Evolutionary conservation across 2,113 vertebrate species (phyloP).

Genomic region (Eurystomus gularis): DNA sequence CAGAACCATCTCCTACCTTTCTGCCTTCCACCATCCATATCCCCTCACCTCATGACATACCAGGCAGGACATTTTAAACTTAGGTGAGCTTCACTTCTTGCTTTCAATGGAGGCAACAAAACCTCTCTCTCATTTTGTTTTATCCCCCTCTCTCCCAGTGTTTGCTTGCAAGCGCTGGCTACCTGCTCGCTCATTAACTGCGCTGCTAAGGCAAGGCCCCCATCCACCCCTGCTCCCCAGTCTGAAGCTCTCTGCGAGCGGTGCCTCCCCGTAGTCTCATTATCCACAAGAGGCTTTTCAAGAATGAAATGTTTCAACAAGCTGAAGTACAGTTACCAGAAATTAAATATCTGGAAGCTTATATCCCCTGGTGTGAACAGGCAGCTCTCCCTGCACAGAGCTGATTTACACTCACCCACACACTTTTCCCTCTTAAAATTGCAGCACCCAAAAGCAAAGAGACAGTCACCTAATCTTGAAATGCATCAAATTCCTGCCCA

Average conservation of each 20-base stretch:
- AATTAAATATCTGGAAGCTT: conserved; percentile 33
- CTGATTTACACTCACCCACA: conserved; percentile 9
- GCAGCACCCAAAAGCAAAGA: background rate
- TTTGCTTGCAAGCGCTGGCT: background rate
- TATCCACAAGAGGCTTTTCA: conserved; percentile 27
- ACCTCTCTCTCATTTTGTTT: background rate
- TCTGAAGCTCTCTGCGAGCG: background rate
- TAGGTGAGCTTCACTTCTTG: background rate
- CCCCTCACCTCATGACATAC: background rate
- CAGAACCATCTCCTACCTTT: background rate
- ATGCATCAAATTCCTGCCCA: background rate
- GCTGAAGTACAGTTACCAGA: conserved; percentile 16
- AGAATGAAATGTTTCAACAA: background rate
- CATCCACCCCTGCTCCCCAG: background rate
- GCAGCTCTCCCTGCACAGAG: background rate
- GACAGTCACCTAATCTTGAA: background rate
- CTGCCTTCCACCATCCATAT: rapidly evolving
- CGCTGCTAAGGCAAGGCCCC: background rate
- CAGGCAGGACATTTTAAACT: background rate
- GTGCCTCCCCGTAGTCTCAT: background rate
- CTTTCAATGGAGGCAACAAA: background rate
- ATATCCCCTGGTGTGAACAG: background rate
- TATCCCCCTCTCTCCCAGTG: background rate
- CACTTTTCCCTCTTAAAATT: background rate
- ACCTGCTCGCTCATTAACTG: background rate